Evolutionary conservation across 92 coral and sea anemone species (phyloP).

Genomic region (Bergia sp.): DNA sequence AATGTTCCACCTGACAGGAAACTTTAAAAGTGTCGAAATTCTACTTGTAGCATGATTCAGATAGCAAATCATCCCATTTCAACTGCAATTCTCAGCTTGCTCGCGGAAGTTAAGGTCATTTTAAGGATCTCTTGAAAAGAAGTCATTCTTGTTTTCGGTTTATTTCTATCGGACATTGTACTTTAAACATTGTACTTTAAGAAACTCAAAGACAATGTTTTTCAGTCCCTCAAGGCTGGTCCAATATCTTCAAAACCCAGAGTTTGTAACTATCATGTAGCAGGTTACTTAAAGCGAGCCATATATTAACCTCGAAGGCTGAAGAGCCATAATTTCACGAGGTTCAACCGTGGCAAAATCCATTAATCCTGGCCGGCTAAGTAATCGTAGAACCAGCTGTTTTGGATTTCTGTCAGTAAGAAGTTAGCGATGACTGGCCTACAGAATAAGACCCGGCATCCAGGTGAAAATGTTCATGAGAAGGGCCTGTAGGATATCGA

Average conservation of each 20-base stretch:
- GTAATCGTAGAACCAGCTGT: slow-evolving; percentile 17
- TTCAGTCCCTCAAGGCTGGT: slow-evolving; percentile 8
- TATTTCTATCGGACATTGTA: slow-evolving; percentile 32
- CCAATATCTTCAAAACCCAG: slow-evolving; percentile 22
- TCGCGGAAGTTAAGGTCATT: neutral
- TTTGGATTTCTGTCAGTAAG: slow-evolving; percentile 59
- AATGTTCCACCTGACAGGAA: neutral
- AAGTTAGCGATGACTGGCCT: slow-evolving; percentile 79
- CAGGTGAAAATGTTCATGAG: slow-evolving; percentile 84
- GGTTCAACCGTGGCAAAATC: neutral
- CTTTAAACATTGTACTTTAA: slow-evolving; percentile 17
- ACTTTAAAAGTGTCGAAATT: neutral
- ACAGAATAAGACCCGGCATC: slow-evolving; percentile 66
- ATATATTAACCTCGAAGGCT: slow-evolving; percentile 1
- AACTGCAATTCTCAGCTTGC: neutral
- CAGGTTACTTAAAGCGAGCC: neutral
- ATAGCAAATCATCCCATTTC: neutral
- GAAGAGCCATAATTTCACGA: neutral
- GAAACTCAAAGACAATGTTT: neutral
- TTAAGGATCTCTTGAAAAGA: neutral
- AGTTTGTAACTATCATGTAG: neutral
- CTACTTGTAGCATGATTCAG: slow-evolving; percentile 1
- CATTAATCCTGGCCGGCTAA: neutral
- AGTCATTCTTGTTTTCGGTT: neutral
- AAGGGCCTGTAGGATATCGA: slow-evolving; percentile 73